Evolutionary conservation across 30 jellyfish, hydroid and myxozoan genomes (phyloP), one percentile per base, ranked within the genome.

Genomic region (Sanderia malayensis): DNA sequence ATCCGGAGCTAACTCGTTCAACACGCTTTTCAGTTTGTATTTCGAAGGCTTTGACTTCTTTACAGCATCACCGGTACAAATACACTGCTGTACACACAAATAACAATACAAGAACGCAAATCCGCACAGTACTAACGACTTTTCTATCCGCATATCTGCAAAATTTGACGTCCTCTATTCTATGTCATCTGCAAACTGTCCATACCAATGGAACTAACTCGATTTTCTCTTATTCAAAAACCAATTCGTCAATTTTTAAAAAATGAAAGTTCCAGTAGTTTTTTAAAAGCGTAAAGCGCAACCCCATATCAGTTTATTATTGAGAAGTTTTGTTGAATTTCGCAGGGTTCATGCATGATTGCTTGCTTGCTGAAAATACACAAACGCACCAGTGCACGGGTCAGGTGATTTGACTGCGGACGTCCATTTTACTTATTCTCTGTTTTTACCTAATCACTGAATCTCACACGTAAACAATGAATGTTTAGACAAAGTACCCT

Each of bases 1-100:
- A 1, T 73, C 94, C 27, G 99, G 99, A 27, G 95, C 95, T 30
- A 92, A 67, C 13, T 92, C 95, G 52, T 72, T 80, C 41, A 92
- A 60, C 21, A 80, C 96, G 53, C 45, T 92, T 27, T 96, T 65
- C 20, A 92, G 82, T 80, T 80, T 85, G 33, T 82, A 72, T 58
- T 78, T 81, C 25, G 84, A 30, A 19, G 80, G 33, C 31, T 59
- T 70, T 9, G 18, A 23, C 13, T 44, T 73, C 46, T 75, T 75
- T 17, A 28, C 86, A 0, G 27, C 65, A 3, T 44, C 45, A 2
- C 19, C 73, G 41, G 10, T 4, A 37, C 52, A 37, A 13, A 6
- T 13, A 37, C 13, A 37, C 52, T n/a, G n/a, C n/a, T n/a, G n/a
- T n/a, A 37, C 6, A 37, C 13, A 37, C 52, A 13, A 37, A 37